Base-by-base conservation (phyloP, 2,888 invertebrate genomes). In the Alloscopus bannaensis region DNA sequence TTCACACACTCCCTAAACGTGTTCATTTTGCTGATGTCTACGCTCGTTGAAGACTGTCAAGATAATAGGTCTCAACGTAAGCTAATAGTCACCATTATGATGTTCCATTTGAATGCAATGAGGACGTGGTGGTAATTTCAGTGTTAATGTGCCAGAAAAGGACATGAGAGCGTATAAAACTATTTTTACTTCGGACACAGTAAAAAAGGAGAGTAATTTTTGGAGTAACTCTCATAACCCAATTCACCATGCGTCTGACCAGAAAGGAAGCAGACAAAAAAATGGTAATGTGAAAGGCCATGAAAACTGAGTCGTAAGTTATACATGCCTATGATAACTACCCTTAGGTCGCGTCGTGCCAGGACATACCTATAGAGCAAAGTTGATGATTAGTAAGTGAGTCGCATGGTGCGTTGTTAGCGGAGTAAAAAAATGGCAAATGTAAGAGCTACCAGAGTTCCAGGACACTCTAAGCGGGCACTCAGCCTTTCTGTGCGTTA, bases 81-180 rank as follows among this genome's bases (percentile, higher is more conserved):
- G 36, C 59, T 59, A 59, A 70, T 70, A 47, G 45, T 31, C 16
- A 18, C 59, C 59, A 60, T 71, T n/a, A n/a, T n/a, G 60, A 71
- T 60, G 59, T 71, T 71, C 70, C 60, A 71, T 71, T 71, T 71
- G 70, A 71, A 60, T 71, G 70, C 70, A 71, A 60, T 31, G 45
- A 60, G 60, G 70, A 71, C 70, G 18, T 60, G 50, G 47, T 59
- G 70, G 60, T 60, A 71, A 71, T 71, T 71, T 71, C 29, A 22
- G 47, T 29, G 70, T 71, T 60, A 71, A 71, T 71, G 70, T 71
- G 70, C 70, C 60, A 71, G 70, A 71, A 71, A 70, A 60, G 26
- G 55, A 40, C 59, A 28, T 22, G 55, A 11, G 24, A 24, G n/a
- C n/a, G n/a, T 55, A 18, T 8, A 13, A 11, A 18, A 57, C 26